A percentile compares a stretch with the other conserved stretches of the same genome.
Evolutionary conservation across 1,140 invertebrate species (phyloP).

Genomic region (Globodera ellingtonae): DNA sequence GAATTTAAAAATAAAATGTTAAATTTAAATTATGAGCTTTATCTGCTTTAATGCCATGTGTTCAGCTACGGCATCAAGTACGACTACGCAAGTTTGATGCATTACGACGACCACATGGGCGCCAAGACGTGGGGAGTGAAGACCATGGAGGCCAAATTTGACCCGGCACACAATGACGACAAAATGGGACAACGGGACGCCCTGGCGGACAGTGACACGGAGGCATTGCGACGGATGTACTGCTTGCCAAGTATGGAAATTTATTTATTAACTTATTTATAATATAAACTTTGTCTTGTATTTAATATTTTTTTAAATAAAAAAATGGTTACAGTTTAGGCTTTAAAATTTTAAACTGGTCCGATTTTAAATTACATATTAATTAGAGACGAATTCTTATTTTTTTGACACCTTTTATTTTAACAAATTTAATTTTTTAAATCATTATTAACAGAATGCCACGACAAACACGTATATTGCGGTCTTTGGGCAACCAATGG

Average conservation of each 20-base stretch:
- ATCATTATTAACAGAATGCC: constrained; percentile 30
- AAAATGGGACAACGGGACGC: constrained; percentile 56
- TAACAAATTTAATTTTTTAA: not conserved
- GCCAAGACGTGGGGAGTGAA: constrained; percentile 35
- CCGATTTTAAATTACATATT: no score
- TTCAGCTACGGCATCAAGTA: constrained; percentile 52
- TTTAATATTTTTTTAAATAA: no score
- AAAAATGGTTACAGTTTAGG: no score
- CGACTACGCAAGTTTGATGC: constrained; percentile 56
- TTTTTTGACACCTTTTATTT: not conserved
- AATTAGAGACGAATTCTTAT: no score
- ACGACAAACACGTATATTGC: constrained; percentile 60
- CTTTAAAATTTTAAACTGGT: no score
- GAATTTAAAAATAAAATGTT: not conserved
- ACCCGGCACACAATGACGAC: constrained; percentile 42
- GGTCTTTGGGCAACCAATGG: constrained; percentile 52
- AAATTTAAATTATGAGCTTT: not conserved
- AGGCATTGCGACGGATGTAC: constrained; percentile 58
- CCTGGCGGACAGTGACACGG: constrained; percentile 41
- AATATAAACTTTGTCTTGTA: no score
- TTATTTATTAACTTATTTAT: no score
- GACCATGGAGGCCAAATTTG: constrained; percentile 51
- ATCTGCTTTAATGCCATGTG: no score
- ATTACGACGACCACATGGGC: constrained; percentile 44
- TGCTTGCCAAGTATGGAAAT: constrained; percentile 40